A percentile compares a stretch with the other conserved stretches of the same genome.
phyloP scores from a whole-genome alignment of 2,113 vertebrate genomes.

The Toxotes jaculatrix region DNA sequence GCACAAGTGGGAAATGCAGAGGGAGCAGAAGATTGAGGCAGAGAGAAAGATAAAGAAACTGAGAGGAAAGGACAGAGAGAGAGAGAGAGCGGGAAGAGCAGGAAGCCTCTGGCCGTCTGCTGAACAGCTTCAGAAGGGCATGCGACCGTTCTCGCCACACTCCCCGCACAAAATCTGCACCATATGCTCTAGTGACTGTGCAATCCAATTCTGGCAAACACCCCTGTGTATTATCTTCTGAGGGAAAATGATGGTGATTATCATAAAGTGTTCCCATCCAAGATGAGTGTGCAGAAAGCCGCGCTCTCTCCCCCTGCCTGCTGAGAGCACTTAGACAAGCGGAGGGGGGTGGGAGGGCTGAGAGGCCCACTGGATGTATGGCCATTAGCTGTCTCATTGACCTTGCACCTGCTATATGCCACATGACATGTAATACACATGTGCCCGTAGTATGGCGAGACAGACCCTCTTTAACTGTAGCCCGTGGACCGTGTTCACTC shows the following conservation, averaged over 20 bases:
- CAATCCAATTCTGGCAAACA: conserved; percentile 74
- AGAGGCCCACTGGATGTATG: conserved; percentile 60
- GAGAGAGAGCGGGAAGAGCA: conserved; percentile 3
- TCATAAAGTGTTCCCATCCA: conserved; percentile 84
- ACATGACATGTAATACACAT: conserved; percentile 65
- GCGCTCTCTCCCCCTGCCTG: conserved; percentile 47
- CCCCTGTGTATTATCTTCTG: conserved; percentile 73
- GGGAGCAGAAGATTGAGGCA: not conserved
- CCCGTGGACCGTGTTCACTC: not conserved
- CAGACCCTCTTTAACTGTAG: conserved; percentile 21
- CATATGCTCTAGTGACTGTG: conserved; percentile 74
- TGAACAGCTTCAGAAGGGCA: conserved; percentile 58
- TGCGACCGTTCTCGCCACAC: conserved; percentile 69
- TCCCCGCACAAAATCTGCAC: conserved; percentile 70
- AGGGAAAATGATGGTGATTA: conserved; percentile 82
- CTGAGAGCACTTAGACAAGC: conserved; percentile 66
- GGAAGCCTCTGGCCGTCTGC: conserved; percentile 44
- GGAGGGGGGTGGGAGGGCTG: not conserved
- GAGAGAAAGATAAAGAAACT: conserved; percentile 23
- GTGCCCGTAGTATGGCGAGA: conserved; percentile 15
- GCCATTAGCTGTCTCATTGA: conserved; percentile 71
- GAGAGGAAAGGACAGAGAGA: conserved; percentile 10
- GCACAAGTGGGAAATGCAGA: conserved; percentile 19
- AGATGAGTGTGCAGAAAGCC: conserved; percentile 52
- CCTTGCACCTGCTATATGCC: conserved; percentile 73